Evolutionary conservation across 2,797 vertebrate species (phyloP).

Genomic region (Merluccius polli): DNA sequence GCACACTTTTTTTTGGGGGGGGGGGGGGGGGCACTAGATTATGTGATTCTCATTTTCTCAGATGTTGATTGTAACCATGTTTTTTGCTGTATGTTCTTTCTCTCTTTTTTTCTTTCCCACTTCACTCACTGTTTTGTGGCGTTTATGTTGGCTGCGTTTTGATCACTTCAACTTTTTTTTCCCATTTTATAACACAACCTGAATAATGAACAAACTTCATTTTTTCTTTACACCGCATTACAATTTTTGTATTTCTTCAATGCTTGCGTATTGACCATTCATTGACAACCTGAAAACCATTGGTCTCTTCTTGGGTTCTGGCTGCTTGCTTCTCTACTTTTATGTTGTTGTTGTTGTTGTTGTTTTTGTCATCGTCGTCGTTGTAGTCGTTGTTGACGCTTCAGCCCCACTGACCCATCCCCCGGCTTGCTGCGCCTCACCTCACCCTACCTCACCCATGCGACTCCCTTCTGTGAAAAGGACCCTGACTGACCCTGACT

Average conservation of each 20-base stretch:
- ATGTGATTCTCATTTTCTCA: conserved; percentile 21
- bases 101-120: conserved; percentile 66
- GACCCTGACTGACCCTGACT: conserved; percentile 65
- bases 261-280: conserved; percentile 31
- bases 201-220: not conserved
- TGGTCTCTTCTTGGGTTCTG: conserved; percentile 27
- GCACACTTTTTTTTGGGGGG: conserved; percentile 47
- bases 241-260: conserved; percentile 42
- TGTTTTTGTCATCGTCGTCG: conserved; percentile 18
- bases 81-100: conserved; percentile 65
- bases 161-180: conserved; percentile 30
- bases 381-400: conserved; percentile 27
- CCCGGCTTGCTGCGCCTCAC: conserved; percentile 12
- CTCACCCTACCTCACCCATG: conserved; percentile 52
- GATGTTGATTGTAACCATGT: conserved; percentile 63
- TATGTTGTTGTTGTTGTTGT: conserved; percentile 24
- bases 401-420: conserved; percentile 53
- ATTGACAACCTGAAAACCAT: not conserved
- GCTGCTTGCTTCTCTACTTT: conserved; percentile 35
- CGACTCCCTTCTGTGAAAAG: conserved; percentile 40
- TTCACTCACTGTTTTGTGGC: conserved; percentile 48
- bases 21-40: conserved; percentile 32
- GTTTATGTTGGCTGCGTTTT: conserved; percentile 43
- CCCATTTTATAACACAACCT: not conserved
- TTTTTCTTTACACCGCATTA: conserved; percentile 16